phyloP scores from a whole-genome alignment of 64 coral and sea anemone species.

The Acropora tenuis region DNA sequence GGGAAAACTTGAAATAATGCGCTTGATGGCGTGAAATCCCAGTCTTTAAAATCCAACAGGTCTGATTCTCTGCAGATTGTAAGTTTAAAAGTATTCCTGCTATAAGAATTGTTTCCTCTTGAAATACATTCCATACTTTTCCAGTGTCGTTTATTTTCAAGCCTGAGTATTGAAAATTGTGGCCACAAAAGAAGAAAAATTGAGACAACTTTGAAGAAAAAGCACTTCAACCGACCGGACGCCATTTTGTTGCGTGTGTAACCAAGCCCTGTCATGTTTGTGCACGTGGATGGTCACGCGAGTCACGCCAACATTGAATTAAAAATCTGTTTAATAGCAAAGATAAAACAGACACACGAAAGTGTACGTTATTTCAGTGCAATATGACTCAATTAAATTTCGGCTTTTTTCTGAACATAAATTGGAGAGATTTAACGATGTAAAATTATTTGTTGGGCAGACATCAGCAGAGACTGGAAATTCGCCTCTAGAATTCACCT shows the following conservation, averaged over 20 bases:
- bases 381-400: too few species aligned
- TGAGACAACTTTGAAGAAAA: neutral
- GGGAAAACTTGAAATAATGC: slow-evolving; percentile 63
- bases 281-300: too few species aligned
- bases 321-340: too few species aligned
- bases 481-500: too few species aligned
- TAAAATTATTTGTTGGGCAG: too few species aligned
- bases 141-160: neutral
- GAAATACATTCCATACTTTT: neutral
- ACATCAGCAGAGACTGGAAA: too few species aligned
- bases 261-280: neutral
- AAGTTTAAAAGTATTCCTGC: neutral
- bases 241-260: slow-evolving; percentile 14
- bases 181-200: slow-evolving; percentile 1
- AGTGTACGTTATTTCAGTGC: too few species aligned
- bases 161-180: neutral
- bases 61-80: neutral
- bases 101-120: neutral
- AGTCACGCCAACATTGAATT: too few species aligned
- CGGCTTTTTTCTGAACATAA: too few species aligned
- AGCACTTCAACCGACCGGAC: neutral
- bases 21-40: slow-evolving; percentile 67
- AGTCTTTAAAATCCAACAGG: slow-evolving; percentile 51
- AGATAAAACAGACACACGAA: too few species aligned
- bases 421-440: too few species aligned